A percentile compares a stretch with the other conserved stretches of the same genome.
These are phyloP conservation scores for Latrodectus geometricus DNA, from an alignment of 1,140 invertebrate species.

Conservation along the genomic window DNA sequence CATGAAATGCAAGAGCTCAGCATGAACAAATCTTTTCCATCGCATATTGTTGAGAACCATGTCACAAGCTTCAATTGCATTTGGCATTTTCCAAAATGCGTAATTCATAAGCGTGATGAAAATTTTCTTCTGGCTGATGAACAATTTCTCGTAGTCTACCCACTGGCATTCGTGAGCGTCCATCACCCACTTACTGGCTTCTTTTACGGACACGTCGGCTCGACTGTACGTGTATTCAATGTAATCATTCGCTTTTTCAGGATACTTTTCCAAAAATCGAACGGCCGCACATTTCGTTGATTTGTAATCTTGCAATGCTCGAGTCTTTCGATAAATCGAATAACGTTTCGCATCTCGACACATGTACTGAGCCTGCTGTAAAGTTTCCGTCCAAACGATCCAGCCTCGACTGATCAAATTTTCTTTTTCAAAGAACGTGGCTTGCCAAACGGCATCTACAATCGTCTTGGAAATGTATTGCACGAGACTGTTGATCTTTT, in stretches of 20 bases:
- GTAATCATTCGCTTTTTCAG: slow-evolving; percentile 8
- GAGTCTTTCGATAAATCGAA: slow-evolving; percentile 9
- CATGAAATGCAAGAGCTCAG: neutral
- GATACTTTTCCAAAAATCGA: slow-evolving; percentile 6
- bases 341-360: slow-evolving; percentile 29
- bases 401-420: neutral
- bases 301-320: slow-evolving; percentile 1
- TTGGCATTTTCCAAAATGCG: slow-evolving; percentile 16
- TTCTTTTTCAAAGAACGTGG: neutral
- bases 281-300: neutral
- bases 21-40: neutral
- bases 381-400: slow-evolving; percentile 23
- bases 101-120: slow-evolving; percentile 19
- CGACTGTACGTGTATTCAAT: slow-evolving; percentile 14
- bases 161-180: slow-evolving; percentile 12
- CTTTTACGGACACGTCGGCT: slow-evolving; percentile 7
- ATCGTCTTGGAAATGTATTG: neutral
- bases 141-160: slow-evolving; percentile 21
- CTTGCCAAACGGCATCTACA: neutral
- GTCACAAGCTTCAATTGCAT: too few relatives aligned
- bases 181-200: neutral
- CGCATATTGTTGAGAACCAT: neutral
- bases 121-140: slow-evolving; percentile 30
- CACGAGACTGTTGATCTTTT: neutral
- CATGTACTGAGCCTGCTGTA: neutral